Evolutionary conservation across 2,797 vertebrate species (phyloP), one percentile per base, ranked within the genome.

Genomic region (Linurgus olivaceus): DNA sequence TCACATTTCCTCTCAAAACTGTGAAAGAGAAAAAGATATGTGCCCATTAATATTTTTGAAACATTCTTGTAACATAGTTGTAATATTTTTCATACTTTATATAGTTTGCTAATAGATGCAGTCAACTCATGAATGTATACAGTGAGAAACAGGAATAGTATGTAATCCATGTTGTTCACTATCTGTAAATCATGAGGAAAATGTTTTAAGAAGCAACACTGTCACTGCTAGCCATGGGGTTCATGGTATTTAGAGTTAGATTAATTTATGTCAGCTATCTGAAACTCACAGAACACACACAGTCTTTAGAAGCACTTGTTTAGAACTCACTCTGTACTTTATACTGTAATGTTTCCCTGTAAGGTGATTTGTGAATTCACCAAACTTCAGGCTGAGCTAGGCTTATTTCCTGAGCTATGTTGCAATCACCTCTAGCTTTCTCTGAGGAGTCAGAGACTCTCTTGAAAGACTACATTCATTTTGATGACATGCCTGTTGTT

Each of bases 281-380:
- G 95, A 95, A 96, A 87, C 86, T 95, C 94, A 91, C 88, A 96
- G 50, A 44, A 62, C 6, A 17, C 90, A 96, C 90, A 96, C 86
- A 96, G 80, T 75, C 72, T 91, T 96, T 92, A 85, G 86, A 92
- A 95, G 75, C 73, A 73, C 83, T 94, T 97, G 77, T 96, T 97
- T 97, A 96, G 90, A 94, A 88, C 84, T 96, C 88, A 63, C 78
- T 94, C 85, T 84, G n/a, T 93, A 93, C 70, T 96, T 95, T 96
- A 92, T 96, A 96, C 95, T 96, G 90, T 93, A 94, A 94, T 96
- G 59, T 38, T 82, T 93, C 38, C 20, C 76, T 85, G 35, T 89
- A 94, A 93, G 74, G 90, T 90, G 80, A 92, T 95, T 95, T 93
- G 81, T 94, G 94, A 96, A 95, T 96, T 96, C 81, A 52, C 1